Base-by-base conservation (phyloP, 1,140 invertebrate species). In the Aphaenogaster ashmeadi region DNA sequence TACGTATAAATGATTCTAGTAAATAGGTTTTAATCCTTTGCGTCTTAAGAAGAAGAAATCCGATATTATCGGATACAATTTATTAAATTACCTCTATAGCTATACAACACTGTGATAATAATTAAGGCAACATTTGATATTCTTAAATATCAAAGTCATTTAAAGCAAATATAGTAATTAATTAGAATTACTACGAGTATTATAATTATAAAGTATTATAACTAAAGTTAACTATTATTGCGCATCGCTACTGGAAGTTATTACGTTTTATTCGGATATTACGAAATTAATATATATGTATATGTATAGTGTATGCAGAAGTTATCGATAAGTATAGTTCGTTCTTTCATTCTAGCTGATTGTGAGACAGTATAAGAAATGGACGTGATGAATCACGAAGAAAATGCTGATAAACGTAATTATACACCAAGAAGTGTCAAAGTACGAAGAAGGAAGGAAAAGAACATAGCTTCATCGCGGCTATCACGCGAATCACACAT, bases 401-500 rank as follows among this genome's bases (percentile, higher is more conserved):
- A 77, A 77, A 27, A 27, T 2, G 36, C 52, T 77, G 21, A 41
- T 77, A 58, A 41, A 41, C 21, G 50, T 41, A 41, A 58, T 77
- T 69, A 47, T 15, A 47, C 21, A 3, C 52, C 18, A 41, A 77
- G 6, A 13, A 21, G 41, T 41, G 3, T 21, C 72, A 62, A 60
- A 62, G 36, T 64, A 47, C 27, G 15, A 54, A 36, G 27, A 33
- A 36, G 11, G 2, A 13, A 7, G 33, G 18, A 50, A 47, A 33
- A 50, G 15, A 62, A 36, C 33, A 38, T 27, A 41, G 13, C 18
- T 27, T 33, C 27, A 27, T 27, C 41, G 15, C 54, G 33, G 44
- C 54, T 67, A 66, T 66, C 33, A 36, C 50, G 67, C 66, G 9
- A 56, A 72, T 36, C 27, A 60, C 54, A 56, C n/a, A 11, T 74